A percentile compares a stretch with the other conserved stretches of the same genome.
Evolutionary conservation across 1,140 invertebrate genomes (phyloP).

Genomic region (Drosophila orena): DNA sequence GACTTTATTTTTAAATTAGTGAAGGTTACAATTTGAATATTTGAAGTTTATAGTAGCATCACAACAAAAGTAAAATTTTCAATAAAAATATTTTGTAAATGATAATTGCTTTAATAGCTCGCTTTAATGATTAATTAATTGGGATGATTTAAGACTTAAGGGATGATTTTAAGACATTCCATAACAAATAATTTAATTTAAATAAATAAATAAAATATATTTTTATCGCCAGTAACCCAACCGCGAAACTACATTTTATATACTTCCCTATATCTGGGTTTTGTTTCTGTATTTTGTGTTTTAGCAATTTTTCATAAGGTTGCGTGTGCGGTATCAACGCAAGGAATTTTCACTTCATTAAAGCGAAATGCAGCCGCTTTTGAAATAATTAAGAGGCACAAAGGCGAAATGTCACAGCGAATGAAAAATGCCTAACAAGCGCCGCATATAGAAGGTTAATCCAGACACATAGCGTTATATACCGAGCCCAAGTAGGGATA

Average conservation of each 20-base stretch:
- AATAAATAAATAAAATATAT: constrained; percentile 33
- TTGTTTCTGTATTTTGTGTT: constrained; percentile 41
- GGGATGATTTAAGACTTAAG: too few relatives aligned
- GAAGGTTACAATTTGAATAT: too few relatives aligned
- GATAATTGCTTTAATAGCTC: too few relatives aligned
- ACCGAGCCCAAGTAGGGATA: constrained; percentile 29
- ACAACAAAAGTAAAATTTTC: too few relatives aligned
- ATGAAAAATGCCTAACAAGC: constrained; percentile 81
- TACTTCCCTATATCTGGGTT: constrained; percentile 32
- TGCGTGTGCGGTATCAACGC: constrained; percentile 77
- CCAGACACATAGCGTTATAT: constrained; percentile 51
- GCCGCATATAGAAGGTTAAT: constrained; percentile 41
- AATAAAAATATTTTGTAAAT: too few relatives aligned
- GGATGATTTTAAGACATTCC: too few relatives aligned
- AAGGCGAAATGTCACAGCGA: constrained; percentile 80
- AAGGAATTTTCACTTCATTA: constrained; percentile 84
- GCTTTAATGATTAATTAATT: too few relatives aligned
- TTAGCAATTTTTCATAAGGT: constrained; percentile 50
- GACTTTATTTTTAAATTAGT: too few relatives aligned
- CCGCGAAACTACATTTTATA: constrained; percentile 19
- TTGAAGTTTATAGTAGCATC: too few relatives aligned
- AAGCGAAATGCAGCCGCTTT: constrained; percentile 82
- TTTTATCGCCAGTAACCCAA: constrained; percentile 28
- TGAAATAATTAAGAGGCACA: constrained; percentile 83
- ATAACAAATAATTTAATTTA: neutral